phyloP scores from a whole-genome alignment of 1,140 invertebrate genomes.

The Drosophila willistoni region DNA sequence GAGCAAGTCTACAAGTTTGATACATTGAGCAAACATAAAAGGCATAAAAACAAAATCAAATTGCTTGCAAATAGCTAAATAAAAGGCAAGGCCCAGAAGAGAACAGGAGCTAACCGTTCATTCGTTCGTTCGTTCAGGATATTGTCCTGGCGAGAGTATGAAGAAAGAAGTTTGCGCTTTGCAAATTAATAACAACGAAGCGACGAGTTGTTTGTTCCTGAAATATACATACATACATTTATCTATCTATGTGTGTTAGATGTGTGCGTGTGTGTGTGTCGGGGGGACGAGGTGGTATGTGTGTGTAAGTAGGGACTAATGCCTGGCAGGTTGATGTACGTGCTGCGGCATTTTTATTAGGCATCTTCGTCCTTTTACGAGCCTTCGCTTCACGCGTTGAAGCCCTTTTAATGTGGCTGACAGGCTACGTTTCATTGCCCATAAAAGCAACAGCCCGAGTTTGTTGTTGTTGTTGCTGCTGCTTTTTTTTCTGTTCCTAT shows the following conservation, averaged over 20 bases:
- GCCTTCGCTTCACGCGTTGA: slow-evolving; percentile 31
- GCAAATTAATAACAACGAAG: slow-evolving; percentile 73
- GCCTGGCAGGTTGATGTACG: slow-evolving; percentile 76
- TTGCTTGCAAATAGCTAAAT: slow-evolving; percentile 75
- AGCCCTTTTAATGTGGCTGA: slow-evolving; percentile 57
- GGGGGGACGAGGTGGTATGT: not conserved
- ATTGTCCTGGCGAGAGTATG: slow-evolving; percentile 43
- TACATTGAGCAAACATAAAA: slow-evolving; percentile 59
- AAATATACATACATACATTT: not conserved
- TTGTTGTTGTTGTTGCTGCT: slow-evolving; percentile 9
- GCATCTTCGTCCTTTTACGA: slow-evolving; percentile 67
- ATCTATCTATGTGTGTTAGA: slow-evolving; percentile 3
- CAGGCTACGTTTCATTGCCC: slow-evolving; percentile 59
- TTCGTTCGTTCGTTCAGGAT: slow-evolving; percentile 33
- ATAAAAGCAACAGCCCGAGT: slow-evolving; percentile 64
- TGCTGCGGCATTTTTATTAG: slow-evolving; percentile 81
- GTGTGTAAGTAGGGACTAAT: slow-evolving; percentile 61
- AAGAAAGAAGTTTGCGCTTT: slow-evolving; percentile 70
- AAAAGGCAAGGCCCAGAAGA: slow-evolving; percentile 46
- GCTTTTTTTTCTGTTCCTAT: slow-evolving; percentile 4
- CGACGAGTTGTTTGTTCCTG: slow-evolving; percentile 38
- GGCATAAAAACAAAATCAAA: slow-evolving; percentile 69
- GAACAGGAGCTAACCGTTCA: slow-evolving; percentile 23
- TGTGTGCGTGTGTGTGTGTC: slow-evolving; percentile 22
- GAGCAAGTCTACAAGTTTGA: slow-evolving; percentile 41